A percentile compares a stretch with the other conserved stretches of the same genome.
These are phyloP conservation scores for Bradynema listronoti DNA, from an alignment of 1,140 invertebrate species.

Conservation along the genomic window DNA sequence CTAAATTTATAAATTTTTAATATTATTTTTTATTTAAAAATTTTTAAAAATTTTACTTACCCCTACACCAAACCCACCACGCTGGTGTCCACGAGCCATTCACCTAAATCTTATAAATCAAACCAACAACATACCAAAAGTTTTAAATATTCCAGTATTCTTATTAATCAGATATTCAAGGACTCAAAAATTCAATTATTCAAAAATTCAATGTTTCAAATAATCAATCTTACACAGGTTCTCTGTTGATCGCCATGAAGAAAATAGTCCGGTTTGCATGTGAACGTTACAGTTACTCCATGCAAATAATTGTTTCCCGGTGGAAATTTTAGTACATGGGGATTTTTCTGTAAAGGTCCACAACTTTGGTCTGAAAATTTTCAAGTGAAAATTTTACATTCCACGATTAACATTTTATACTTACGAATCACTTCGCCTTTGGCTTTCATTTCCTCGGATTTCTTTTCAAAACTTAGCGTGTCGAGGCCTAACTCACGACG, in stretches of 20 bases:
- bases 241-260: slow-evolving; percentile 38
- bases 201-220: no score
- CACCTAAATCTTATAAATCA: no score
- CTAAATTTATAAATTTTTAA: not conserved
- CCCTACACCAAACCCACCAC: slow-evolving; percentile 39
- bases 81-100: slow-evolving; percentile 38
- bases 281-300: slow-evolving; percentile 45
- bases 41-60: slow-evolving; percentile 17
- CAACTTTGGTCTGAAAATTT: slow-evolving; percentile 31
- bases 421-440: slow-evolving; percentile 27
- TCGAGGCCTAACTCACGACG: slow-evolving; percentile 38
- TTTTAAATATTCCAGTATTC: no score
- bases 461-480: slow-evolving; percentile 35
- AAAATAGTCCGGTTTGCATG: slow-evolving; percentile 43
- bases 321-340: slow-evolving; percentile 37
- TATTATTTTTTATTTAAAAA: not conserved
- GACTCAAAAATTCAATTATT: no score
- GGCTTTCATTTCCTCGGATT: slow-evolving; percentile 33
- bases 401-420: slow-evolving; percentile 5
- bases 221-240: no score
- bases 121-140: no score
- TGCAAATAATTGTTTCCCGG: slow-evolving; percentile 40
- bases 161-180: no score
- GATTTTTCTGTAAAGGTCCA: slow-evolving; percentile 37
- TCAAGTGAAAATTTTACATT: not conserved